Conservation (phyloP, 2,888 invertebrate genomes). For the Pollenia amentaria region DNA sequence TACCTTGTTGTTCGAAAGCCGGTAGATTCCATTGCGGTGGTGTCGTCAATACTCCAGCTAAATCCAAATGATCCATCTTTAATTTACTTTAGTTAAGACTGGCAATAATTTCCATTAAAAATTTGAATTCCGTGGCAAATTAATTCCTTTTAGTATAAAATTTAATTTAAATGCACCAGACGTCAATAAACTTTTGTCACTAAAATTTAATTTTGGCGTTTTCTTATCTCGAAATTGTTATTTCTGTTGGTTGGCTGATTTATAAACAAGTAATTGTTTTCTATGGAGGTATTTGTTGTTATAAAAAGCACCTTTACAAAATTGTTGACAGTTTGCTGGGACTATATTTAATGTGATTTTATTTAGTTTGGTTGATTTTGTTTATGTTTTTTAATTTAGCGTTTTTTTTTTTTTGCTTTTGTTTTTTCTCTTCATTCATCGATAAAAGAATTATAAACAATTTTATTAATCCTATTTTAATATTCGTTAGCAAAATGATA, state of each 20-base stretch:
- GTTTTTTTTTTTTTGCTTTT: conserved; percentile 64
- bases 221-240: conserved; percentile 40
- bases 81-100: not conserved
- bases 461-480: conserved; percentile 44
- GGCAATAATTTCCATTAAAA: conserved; percentile 49
- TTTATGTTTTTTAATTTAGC: conserved; percentile 29
- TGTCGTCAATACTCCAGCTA: conserved; percentile 81
- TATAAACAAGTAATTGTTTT: conserved; percentile 61
- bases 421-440: conserved; percentile 66
- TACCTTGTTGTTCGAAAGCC: conserved; percentile 84
- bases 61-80: conserved; percentile 83
- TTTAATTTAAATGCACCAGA: conserved; percentile 4
- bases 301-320: conserved; percentile 59
- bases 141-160: not conserved
- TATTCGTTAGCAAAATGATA: conserved; percentile 80
- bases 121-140: not conserved
- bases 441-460: conserved; percentile 73
- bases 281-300: conserved; percentile 55
- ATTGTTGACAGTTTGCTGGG: conserved; percentile 27
- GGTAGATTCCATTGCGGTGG: conserved; percentile 81
- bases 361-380: conserved; percentile 15
- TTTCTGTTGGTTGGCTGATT: conserved; percentile 67
- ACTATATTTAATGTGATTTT: conserved; percentile 14
- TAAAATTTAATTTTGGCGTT: conserved; percentile 19
- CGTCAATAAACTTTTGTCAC: not conserved